Evolutionary conservation across 2,888 invertebrate species (phyloP), one percentile per base, ranked within the genome.

Genomic region (Nebria salina): DNA sequence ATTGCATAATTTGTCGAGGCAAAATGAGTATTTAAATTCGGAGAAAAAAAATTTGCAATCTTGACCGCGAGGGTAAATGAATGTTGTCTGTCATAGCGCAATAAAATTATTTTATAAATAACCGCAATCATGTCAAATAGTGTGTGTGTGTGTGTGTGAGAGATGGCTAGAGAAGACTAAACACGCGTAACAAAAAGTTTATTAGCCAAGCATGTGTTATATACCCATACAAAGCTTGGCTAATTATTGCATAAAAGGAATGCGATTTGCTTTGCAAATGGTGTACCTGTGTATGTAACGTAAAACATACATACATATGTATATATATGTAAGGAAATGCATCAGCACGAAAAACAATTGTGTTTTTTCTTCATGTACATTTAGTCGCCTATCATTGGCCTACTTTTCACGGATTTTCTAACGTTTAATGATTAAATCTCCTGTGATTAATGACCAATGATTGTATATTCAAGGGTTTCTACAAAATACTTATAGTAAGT

Each of bases 181-280:
- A 54, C 54, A 54, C 11, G 54, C 54, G 54, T 13, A 54, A 54
- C 54, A 54, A 54, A 54, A 54, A 54, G 54, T 54, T 54, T 54
- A 54, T 54, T 54, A 54, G 54, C 54, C 13, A 54, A 7, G 54
- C 54, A 13, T 54, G 54, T 54, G 54, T 54, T 54, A 54, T 54
- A 54, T 54, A 54, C 54, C 54, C 13, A 54, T 54, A 54, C 54
- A 54, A 7, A 54, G 54, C 54, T 8, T 13, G 13, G 54, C 54
- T 54, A 54, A 54, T 54, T 54, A 54, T 43, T 54, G 54, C 54
- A 54, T 54, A 54, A 54, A 54, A 54, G 54, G 54, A 54, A 54
- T 54, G 54, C 54, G 54, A 54, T 54, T 54, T 54, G 54, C 54
- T 54, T 34, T 54, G 54, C 54, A 13, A 54, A 8, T 54, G 34